Evolutionary conservation across 2,113 vertebrate species (phyloP), one percentile per base, ranked within the genome.

Genomic region (Oophaga pumilio): DNA sequence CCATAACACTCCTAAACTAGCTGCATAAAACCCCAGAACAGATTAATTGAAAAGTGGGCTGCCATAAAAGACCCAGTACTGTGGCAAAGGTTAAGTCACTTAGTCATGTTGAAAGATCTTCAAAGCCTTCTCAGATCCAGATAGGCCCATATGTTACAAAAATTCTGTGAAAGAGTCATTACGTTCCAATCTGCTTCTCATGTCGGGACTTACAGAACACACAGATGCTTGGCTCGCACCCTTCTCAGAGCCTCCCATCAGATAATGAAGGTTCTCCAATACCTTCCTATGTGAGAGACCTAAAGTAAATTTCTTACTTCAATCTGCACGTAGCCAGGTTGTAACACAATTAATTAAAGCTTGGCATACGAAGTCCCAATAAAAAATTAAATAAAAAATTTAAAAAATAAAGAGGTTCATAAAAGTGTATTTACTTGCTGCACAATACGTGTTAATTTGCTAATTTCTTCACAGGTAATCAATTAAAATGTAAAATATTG

Each of bases 361-460:
- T 64, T 22, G 64, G 62, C 22, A 24, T 12, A 10, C 71, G 8
- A 69, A 69, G 43, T 52, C 11, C 43, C 33, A 43, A 43, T 43
- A 22, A 52, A 71, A 66, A 64, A 22, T 18, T 43, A 43, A 43
- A 43, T 43, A 43, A 79, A 69, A 85, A 43, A 85, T 60, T 79
- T 18, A 90, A 92, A 93, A 92, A 91, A 14, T 86, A 89, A 93
- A 93, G 92, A 91, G 91, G 91, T 91, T 93, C 90, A 95, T 94
- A 95, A 96, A 95, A 94, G 93, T 91, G 91, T 91, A 90, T 95
- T 93, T 93, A 91, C 96, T 96, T 95, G 95, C 93, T 92, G 94
- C 94, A 94, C 93, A 96, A 97, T 95, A 97, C 95, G 97, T 97
- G 97, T 94, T 98, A 98, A 99, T 97, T 97, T 96, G 96, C 94